phyloP scores from a whole-genome alignment of 1,140 invertebrate genomes.

The Batillaria attramentaria region DNA sequence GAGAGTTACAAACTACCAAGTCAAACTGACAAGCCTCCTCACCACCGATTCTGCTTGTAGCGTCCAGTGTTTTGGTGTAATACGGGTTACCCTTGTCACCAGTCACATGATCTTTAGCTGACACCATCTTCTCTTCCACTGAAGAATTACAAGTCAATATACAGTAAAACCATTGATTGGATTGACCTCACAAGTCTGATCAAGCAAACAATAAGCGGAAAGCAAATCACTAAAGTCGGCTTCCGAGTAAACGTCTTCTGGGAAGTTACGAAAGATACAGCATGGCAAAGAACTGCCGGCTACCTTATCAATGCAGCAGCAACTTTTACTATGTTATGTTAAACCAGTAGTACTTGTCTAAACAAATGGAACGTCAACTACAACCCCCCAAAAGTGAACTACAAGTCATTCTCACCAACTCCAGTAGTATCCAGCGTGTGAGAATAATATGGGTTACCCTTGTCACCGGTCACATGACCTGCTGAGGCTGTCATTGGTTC shows the following conservation, averaged over 20 bases:
- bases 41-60: background rate
- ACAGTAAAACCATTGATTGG: too few species aligned
- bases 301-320: too few species aligned
- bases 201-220: too few species aligned
- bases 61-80: slow-evolving; percentile 17
- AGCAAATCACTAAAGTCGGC: too few species aligned
- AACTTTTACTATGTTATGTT: background rate
- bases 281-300: background rate
- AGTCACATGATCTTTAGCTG: background rate
- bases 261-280: background rate
- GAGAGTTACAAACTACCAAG: too few species aligned
- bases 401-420: background rate
- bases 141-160: too few species aligned
- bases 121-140: background rate
- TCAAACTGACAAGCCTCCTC: too few species aligned
- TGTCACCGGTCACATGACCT: slow-evolving; percentile 19
- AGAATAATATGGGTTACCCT: slow-evolving; percentile 13
- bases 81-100: slow-evolving; percentile 30
- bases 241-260: too few species aligned
- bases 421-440: background rate
- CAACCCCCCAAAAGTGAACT: background rate
- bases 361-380: background rate
- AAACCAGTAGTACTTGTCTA: too few species aligned
- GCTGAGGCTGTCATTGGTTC: background rate
- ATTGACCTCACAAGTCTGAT: too few species aligned